Base-by-base conservation (phyloP, 1,140 invertebrate genomes). In the Pseudobourletiella spinata region DNA sequence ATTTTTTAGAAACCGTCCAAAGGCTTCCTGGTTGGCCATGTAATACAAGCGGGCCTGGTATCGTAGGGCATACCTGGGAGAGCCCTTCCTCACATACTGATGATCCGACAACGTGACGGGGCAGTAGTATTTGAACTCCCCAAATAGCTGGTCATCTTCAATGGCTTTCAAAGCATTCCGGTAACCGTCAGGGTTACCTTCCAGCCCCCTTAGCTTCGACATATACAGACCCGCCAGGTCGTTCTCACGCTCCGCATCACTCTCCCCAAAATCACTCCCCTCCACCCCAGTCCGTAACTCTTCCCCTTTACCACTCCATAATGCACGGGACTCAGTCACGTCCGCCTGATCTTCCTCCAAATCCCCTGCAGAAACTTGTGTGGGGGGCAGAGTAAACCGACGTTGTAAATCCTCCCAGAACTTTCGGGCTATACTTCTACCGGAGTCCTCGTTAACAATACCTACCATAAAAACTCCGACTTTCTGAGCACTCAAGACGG, bases 41-140 rank as follows among this genome's bases (percentile, higher is more conserved):
- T 59, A 65, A 20, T 68, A 68, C n/a, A 68, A 26, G 18, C 61
- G 50, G 28, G 60, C 52, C 18, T 46, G 42, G 25, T 60, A 68
- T 26, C 57, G 59, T 20, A 25, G 51, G 8, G 57, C 51, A 61
- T 58, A 52, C 1, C 39, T 30, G 11, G 61, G 46, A 15, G 18
- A 51, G 8, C 66, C 66, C 30, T 63, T 63, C 6, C 61, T 35
- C 4, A 68, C n/a, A 0, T 57, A 1, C 4, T 54, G 32, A 15
- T 22, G 26, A 6, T 68, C 61, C 14, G 20, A n/a, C 22, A 60
- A 42, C 11, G 63, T 65, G 2, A 68, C 66, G 2, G 66, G 66
- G 35, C 63, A 68, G 35, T 52, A 65, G 30, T 60, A 46, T 35
- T 63, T 59, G 3, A 54, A 43, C 20, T 65, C 57, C 3, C 66